Evolutionary conservation across 2,113 vertebrate species (phyloP).

Genomic region (Eulemur rufifrons): DNA sequence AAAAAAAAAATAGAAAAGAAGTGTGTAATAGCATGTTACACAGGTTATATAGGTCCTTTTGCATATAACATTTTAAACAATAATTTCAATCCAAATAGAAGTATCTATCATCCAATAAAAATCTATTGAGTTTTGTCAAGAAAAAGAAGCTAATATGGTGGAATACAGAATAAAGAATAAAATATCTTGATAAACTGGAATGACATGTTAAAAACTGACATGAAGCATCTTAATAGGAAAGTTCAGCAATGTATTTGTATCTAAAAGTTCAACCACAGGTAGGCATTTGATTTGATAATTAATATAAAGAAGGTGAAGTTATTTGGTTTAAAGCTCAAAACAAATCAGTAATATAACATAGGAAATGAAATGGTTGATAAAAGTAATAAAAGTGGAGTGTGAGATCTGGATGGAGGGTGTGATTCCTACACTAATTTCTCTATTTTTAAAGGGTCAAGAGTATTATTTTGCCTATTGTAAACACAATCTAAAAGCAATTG

Average conservation of each 20-base stretch:
- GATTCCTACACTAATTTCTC: background rate
- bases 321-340: background rate
- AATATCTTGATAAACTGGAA: background rate
- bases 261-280: background rate
- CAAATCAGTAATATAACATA: background rate
- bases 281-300: background rate
- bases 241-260: background rate
- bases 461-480: background rate
- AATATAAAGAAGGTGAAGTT: background rate
- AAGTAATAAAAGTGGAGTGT: background rate
- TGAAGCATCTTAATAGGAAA: background rate
- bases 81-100: background rate
- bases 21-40: background rate
- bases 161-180: background rate
- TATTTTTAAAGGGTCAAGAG: background rate
- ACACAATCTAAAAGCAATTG: background rate
- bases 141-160: background rate
- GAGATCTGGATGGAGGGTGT: background rate
- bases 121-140: background rate
- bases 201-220: background rate
- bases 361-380: background rate
- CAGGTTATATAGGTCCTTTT: background rate
- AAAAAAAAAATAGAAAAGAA: background rate
- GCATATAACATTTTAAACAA: background rate
- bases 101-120: background rate